These are phyloP conservation scores for Globodera rostochiensis DNA, from an alignment of 1,140 invertebrate species.

Conservation along the genomic window DNA sequence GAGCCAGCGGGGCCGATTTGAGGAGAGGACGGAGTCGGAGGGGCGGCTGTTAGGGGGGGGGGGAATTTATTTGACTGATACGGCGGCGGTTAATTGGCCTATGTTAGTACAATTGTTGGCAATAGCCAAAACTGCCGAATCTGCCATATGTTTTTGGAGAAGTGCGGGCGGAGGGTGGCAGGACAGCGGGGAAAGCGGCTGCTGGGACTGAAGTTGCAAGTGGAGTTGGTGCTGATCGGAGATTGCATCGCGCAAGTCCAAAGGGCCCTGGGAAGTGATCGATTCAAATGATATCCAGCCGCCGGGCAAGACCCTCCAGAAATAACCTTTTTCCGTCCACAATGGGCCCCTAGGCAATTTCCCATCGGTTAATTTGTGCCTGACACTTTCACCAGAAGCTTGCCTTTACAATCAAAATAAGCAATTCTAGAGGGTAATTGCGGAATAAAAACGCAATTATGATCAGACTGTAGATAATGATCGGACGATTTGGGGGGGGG, in stretches of 20 bases:
- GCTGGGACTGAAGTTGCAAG: background rate
- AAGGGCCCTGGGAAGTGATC: background rate
- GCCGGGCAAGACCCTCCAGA: background rate
- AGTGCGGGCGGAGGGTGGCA: constrained; percentile 2
- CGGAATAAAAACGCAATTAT: background rate
- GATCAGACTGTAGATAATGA: background rate
- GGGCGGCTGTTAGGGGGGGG: background rate
- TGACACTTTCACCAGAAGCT: background rate
- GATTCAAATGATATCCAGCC: background rate
- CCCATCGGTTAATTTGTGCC: background rate
- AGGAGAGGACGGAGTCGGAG: background rate
- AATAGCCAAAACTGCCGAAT: background rate
- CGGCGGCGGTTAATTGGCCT: background rate
- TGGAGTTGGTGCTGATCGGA: background rate
- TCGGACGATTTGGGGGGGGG: background rate
- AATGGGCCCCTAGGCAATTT: constrained; percentile 3
- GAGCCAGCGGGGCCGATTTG: background rate
- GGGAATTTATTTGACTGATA: background rate
- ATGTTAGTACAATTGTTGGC: background rate
- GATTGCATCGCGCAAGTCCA: background rate
- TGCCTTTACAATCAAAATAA: background rate
- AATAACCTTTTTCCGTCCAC: background rate
- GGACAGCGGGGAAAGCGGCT: background rate
- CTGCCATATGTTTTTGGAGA: constrained; percentile 14
- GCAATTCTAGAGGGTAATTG: background rate